Evolutionary conservation across 2,113 vertebrate species (phyloP).

Genomic region (Epinephelus moara): DNA sequence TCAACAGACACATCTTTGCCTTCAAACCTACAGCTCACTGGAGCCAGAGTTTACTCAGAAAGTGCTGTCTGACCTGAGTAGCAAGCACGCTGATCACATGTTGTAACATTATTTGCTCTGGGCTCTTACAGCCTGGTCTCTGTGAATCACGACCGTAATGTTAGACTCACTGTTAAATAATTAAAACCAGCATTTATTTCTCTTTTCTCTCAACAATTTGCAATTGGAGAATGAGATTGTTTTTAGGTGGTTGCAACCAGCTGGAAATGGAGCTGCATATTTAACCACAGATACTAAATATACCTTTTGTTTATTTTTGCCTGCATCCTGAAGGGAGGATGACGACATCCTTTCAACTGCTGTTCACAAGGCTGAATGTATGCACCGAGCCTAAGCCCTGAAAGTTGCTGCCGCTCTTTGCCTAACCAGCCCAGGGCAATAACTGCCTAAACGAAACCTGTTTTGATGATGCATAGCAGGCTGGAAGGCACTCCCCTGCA

Average conservation of each 20-base stretch:
- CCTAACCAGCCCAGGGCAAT: constrained; percentile 60
- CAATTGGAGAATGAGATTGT: background rate
- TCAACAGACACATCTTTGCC: constrained; percentile 30
- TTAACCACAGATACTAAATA: constrained; percentile 37
- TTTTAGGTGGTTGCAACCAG: background rate
- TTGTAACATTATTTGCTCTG: constrained; percentile 13
- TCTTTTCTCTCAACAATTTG: background rate
- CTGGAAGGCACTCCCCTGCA: constrained; percentile 44
- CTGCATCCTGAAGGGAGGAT: constrained; percentile 39
- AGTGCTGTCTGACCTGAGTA: constrained; percentile 22
- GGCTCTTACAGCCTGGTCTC: background rate
- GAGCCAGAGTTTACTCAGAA: constrained; percentile 34
- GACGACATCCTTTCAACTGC: constrained; percentile 51
- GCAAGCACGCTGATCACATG: constrained; percentile 14
- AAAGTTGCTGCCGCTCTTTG: constrained; percentile 28
- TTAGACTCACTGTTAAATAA: constrained; percentile 20
- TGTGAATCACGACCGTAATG: constrained; percentile 7
- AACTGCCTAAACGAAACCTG: constrained; percentile 62
- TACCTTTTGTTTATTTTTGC: constrained; percentile 51
- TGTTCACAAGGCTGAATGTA: constrained; percentile 42
- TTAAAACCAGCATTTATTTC: background rate
- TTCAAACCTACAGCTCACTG: constrained; percentile 21
- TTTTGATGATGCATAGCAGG: constrained; percentile 65
- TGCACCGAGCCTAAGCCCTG: constrained; percentile 12
- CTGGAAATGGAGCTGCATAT: constrained; percentile 16